A percentile compares a stretch with the other conserved stretches of the same genome.
Evolutionary conservation across 2,797 vertebrate species (phyloP).

Genomic region (Remorina albescens): DNA sequence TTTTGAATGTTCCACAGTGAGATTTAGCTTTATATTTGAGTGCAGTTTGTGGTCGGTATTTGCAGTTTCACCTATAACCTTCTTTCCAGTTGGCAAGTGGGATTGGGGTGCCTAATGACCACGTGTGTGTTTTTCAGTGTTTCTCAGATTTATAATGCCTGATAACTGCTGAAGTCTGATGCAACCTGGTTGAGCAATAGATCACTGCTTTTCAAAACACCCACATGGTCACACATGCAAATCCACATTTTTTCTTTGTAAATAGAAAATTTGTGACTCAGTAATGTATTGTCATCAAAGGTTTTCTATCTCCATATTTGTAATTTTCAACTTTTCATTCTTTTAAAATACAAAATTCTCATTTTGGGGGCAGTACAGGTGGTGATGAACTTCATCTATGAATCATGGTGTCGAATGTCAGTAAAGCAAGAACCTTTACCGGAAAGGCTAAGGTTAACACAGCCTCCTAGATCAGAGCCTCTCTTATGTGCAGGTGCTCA

Average conservation of each 20-base stretch:
- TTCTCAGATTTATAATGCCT: conserved; percentile 18
- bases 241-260: conserved; percentile 8
- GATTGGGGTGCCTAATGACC: neutral
- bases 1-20: neutral
- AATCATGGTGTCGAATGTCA: neutral
- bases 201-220: conserved; percentile 10
- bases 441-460: too few species aligned
- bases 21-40: conserved; percentile 18
- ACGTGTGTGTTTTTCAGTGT: neutral
- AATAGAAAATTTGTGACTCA: too few species aligned
- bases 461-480: too few species aligned
- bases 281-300: neutral
- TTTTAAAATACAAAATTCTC: neutral
- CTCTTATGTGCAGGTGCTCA: too few species aligned
- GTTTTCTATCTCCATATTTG: neutral
- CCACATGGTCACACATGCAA: conserved; percentile 14
- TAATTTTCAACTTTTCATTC: neutral
- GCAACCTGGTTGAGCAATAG: neutral
- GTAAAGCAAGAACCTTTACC: too few species aligned
- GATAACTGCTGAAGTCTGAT: conserved; percentile 17
- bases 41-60: conserved; percentile 17
- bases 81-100: neutral
- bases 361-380: too few species aligned
- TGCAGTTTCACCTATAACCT: neutral
- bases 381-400: neutral